phyloP scores from a whole-genome alignment of 2,888 invertebrate genomes.

The Stenotaenia linearis region DNA sequence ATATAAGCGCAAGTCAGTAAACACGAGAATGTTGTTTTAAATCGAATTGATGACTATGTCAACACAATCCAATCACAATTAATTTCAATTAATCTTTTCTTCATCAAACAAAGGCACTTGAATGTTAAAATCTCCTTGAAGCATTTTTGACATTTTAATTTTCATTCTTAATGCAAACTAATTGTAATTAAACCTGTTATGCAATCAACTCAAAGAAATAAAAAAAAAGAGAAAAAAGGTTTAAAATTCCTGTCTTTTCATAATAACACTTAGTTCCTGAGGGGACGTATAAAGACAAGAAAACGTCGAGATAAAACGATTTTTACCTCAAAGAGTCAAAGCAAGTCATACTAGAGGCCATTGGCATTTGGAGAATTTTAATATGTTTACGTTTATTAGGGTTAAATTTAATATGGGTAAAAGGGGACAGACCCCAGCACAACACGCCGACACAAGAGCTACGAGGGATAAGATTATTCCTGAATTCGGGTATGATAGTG shows the following conservation, averaged over 20 bases:
- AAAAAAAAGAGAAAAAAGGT: neutral
- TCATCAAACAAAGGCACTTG: neutral
- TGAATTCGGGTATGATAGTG: neutral
- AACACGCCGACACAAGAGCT: slow-evolving; percentile 20
- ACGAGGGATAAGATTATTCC: neutral
- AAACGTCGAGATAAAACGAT: slow-evolving; percentile 24
- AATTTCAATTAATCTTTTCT: neutral
- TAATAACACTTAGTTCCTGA: slow-evolving; percentile 17
- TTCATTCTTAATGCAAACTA: neutral
- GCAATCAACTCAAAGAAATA: neutral
- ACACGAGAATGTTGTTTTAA: neutral
- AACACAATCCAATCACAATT: neutral
- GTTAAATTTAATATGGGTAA: slow-evolving; percentile 27
- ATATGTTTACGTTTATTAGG: slow-evolving; percentile 32
- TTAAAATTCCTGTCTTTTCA: slow-evolving; percentile 5
- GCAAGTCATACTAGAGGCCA: neutral
- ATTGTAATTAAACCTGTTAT: slow-evolving; percentile 12
- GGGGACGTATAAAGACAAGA: slow-evolving; percentile 24
- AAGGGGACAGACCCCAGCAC: neutral
- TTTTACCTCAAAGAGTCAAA: slow-evolving; percentile 17
- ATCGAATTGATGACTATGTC: neutral
- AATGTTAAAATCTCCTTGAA: neutral
- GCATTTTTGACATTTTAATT: slow-evolving; percentile 17
- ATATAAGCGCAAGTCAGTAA: neutral
- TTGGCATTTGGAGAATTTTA: slow-evolving; percentile 31